Evolutionary conservation across 2,113 vertebrate genomes (phyloP), one percentile per base, ranked within the genome.

Genomic region (Pedionomus torquatus): DNA sequence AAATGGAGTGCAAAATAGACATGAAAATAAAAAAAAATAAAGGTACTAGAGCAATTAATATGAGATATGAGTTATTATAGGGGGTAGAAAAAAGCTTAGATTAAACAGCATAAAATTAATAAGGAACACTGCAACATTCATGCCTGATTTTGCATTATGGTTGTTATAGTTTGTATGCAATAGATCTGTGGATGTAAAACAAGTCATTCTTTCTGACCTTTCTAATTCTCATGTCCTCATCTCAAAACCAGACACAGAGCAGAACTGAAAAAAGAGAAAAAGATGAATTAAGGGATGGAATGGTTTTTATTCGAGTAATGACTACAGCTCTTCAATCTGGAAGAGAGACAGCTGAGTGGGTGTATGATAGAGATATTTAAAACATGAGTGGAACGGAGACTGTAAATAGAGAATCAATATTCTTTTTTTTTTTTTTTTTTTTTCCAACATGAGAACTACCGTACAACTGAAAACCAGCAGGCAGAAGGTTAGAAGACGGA

Each of bases 311-410:
- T 28, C 1, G 44, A 31, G 8, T 85, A 90, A 61, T 57, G 39
- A 88, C 52, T 76, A 61, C 24, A 88, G 63, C 35, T 93, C 76
- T 94, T 90, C 46, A 76, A 19, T 49, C 41, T 90, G 63, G 35
- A 72, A 80, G 41, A 81, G 21, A 94, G 63, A 88, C 33, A 92
- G 75, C 21, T 76, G 66, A 77, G 75, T 79, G 70, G 39, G 63
- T 70, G 52, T 60, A n/a, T 65, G 66, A 88, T 9, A 85, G 33
- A 92, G 49, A 64, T 76, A 83, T 93, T 94, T 92, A 92, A 89
- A 95, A 61, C 44, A 85, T 33, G 46, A 85, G 25, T 65, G 33
- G 33, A 88, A 86, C 16, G 7, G 66, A 79, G 58, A 88, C 24
- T 77, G 70, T 85, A 93, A 94, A 90, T 18, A 90, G 20, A 85